Percentiles rank a stretch among this genome's conserved stretches.
phyloP scores from a whole-genome alignment of 2,113 vertebrate species.

The Lichenostomus cassidix region DNA sequence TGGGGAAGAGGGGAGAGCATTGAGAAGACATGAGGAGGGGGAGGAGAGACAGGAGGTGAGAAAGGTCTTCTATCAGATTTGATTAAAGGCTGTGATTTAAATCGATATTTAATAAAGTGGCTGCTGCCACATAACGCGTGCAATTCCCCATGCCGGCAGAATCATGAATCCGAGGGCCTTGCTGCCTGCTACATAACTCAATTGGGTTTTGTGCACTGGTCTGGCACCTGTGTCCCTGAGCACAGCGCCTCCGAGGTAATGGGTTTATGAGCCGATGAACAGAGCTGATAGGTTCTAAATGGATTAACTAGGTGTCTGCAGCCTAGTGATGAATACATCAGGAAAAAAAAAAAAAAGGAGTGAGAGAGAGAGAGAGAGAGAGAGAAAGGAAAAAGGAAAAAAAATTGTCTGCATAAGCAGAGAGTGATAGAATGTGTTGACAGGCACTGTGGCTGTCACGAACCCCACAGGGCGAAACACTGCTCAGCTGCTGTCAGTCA shows the following conservation, averaged over 20 bases:
- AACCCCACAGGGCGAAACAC: constrained; percentile 65
- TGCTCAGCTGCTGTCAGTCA: constrained; percentile 63
- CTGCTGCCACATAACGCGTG: constrained; percentile 77
- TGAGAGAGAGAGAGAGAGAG: background rate
- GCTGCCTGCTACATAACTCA: constrained; percentile 78
- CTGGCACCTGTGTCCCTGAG: constrained; percentile 84
- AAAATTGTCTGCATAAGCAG: constrained; percentile 55
- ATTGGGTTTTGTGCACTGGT: constrained; percentile 77
- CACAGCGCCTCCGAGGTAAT: constrained; percentile 77
- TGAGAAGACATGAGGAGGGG: background rate
- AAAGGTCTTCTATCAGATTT: constrained; percentile 82
- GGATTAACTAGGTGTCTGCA: constrained; percentile 83
- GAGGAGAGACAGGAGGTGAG: constrained; percentile 66
- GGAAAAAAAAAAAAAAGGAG: background rate
- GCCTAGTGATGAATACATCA: constrained; percentile 75
- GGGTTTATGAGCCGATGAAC: constrained; percentile 83
- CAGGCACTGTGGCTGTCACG: constrained; percentile 46
- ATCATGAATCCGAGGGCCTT: constrained; percentile 68
- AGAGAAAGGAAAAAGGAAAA: background rate
- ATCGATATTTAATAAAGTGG: constrained; percentile 94
- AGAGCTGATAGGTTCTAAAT: constrained; percentile 83
- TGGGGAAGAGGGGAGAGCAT: constrained; percentile 1
- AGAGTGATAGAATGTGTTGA: constrained; percentile 71
- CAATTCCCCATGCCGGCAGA: constrained; percentile 82
- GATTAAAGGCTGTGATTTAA: constrained; percentile 88